Percentiles rank a stretch among this genome's conserved stretches.
Evolutionary conservation across 1,140 invertebrate genomes (phyloP).

Genomic region (Drosophila repleta): DNA sequence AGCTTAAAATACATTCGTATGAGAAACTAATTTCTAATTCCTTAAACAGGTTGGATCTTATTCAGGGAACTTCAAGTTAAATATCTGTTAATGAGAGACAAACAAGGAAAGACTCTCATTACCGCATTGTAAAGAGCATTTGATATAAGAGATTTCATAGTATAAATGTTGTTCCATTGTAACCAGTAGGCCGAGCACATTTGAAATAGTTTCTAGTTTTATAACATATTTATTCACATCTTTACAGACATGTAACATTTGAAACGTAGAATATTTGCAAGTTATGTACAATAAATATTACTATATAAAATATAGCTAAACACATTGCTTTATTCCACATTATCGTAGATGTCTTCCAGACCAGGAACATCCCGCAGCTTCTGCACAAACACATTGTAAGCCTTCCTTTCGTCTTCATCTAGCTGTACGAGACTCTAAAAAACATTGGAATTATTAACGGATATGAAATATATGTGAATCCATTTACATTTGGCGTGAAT

Average conservation of each 20-base stretch:
- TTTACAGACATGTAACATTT: conserved; percentile 25
- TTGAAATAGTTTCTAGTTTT: conserved; percentile 34
- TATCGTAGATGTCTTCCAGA: conserved; percentile 70
- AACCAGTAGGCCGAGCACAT: conserved; percentile 21
- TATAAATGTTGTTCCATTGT: conserved; percentile 37
- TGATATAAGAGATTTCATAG: conserved; percentile 32
- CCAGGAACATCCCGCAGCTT: conserved; percentile 58
- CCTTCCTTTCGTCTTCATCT: conserved; percentile 46
- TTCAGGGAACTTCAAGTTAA: neutral
- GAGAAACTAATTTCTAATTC: neutral
- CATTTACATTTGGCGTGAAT: conserved; percentile 56
- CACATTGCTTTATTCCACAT: conserved; percentile 47
- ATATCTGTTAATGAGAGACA: neutral
- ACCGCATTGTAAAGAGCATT: conserved; percentile 40
- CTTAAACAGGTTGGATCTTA: conserved; percentile 14
- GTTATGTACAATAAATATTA: conserved; percentile 32
- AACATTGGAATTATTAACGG: neutral
- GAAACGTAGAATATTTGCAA: conserved; percentile 23
- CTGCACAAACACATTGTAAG: conserved; percentile 52
- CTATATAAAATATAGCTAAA: conserved; percentile 17
- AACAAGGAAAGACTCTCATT: conserved; percentile 2
- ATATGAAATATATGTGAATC: neutral
- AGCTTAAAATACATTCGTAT: neutral
- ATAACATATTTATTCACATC: conserved; percentile 23
- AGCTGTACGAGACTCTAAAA: conserved; percentile 55